Conservation (phyloP, 1,140 invertebrate species). For the Tetranychus cinnabarinus region DNA sequence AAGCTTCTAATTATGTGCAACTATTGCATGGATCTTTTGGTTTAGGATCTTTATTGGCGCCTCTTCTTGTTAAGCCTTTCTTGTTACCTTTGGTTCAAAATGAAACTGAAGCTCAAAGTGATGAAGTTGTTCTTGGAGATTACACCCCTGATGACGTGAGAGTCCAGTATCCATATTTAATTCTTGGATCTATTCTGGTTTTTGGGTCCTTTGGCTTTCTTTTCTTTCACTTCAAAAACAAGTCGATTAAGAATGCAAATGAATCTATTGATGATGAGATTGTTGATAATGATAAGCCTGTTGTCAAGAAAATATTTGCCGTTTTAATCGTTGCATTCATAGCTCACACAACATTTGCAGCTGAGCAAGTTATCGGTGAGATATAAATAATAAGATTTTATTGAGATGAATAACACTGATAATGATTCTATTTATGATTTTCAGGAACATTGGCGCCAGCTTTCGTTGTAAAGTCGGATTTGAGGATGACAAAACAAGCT, state of each 20-base stretch:
- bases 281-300: neutral
- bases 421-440: neutral
- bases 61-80: no score
- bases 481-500: neutral
- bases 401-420: neutral
- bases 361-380: no score
- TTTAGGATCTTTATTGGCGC: no score
- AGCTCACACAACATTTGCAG: no score
- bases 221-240: neutral
- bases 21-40: constrained; percentile 2
- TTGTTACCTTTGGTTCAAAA: neutral
- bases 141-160: neutral
- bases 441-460: neutral
- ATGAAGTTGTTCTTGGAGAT: neutral
- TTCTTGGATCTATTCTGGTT: neutral
- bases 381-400: neutral
- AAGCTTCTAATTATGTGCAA: constrained; percentile 11
- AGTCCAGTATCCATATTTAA: neutral
- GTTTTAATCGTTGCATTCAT: no score
- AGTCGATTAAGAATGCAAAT: neutral
- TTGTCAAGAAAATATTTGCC: neutral
- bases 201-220: neutral
- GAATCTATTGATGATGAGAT: neutral
- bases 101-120: no score
- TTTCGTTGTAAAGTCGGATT: neutral